Evolutionary conservation across 2,113 vertebrate species (phyloP).

Genomic region (Datnioides undecimradiatus): DNA sequence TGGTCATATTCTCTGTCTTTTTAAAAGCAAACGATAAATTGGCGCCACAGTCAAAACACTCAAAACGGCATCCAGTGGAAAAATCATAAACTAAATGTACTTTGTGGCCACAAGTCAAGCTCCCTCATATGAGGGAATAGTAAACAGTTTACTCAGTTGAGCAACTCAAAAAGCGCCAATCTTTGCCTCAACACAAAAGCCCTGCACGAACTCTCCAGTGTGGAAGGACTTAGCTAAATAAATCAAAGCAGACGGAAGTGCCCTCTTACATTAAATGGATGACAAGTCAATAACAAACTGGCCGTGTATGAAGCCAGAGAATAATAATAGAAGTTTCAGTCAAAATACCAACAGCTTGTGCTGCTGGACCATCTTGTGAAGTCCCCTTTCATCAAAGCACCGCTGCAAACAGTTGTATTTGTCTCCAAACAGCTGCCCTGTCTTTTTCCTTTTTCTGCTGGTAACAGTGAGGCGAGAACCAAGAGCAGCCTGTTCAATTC

Average conservation of each 20-base stretch:
- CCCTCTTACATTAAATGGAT: background rate
- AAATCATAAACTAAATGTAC: background rate
- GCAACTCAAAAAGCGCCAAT: too few relatives aligned
- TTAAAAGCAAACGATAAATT: background rate
- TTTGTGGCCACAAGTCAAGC: background rate
- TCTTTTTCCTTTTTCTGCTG: background rate
- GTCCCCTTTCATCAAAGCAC: constrained; percentile 22
- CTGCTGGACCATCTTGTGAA: constrained; percentile 4
- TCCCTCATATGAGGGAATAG: too few relatives aligned
- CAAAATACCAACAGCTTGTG: constrained; percentile 37
- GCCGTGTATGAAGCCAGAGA: background rate
- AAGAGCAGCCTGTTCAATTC: constrained; percentile 57
- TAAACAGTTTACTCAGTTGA: too few relatives aligned
- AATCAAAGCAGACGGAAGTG: background rate
- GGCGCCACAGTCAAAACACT: background rate
- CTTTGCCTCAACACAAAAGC: too few relatives aligned
- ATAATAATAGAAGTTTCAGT: constrained; percentile 13
- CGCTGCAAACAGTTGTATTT: constrained; percentile 43
- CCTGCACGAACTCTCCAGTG: background rate
- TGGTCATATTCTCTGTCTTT: background rate
- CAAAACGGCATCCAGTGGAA: background rate
- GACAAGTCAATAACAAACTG: background rate
- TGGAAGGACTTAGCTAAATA: background rate
- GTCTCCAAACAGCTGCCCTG: constrained; percentile 39
- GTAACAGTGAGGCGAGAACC: constrained; percentile 49